Conservation (phyloP, 2,888 invertebrate genomes). For the Gari tellinella region DNA sequence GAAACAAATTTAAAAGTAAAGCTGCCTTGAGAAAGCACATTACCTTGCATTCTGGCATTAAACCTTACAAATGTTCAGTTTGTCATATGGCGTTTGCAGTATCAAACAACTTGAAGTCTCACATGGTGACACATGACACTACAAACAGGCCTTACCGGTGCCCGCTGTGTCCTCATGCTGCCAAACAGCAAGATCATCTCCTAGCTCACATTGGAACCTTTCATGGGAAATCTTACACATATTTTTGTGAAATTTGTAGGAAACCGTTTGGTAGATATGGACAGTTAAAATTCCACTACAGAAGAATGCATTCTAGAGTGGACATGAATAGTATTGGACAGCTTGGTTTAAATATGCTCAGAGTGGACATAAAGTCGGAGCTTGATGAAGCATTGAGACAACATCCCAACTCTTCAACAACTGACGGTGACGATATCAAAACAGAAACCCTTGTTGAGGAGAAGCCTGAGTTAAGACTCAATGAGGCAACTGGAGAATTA, state of each 20-base stretch:
- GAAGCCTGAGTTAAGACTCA: conserved; percentile 10
- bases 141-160: conserved; percentile 66
- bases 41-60: conserved; percentile 58
- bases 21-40: conserved; percentile 63
- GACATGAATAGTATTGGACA: conserved; percentile 27
- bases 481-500: conserved; percentile 18
- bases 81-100: conserved; percentile 60
- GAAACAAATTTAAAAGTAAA: conserved; percentile 65
- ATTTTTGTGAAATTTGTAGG: conserved; percentile 72
- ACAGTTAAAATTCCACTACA: conserved; percentile 66
- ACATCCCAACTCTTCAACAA: too few relatives aligned
- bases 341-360: conserved; percentile 27
- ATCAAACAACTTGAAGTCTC: conserved; percentile 60
- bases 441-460: not conserved
- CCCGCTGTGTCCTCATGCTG: conserved; percentile 73
- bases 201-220: conserved; percentile 71
- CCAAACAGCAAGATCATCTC: conserved; percentile 61
- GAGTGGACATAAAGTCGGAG: conserved; percentile 20
- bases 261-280: conserved; percentile 71
- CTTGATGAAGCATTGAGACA: too few relatives aligned
- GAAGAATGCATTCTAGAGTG: conserved; percentile 62
- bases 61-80: conserved; percentile 68
- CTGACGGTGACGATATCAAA: not conserved
- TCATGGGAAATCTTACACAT: conserved; percentile 69
- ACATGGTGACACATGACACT: conserved; percentile 66